A percentile compares a stretch with the other conserved stretches of the same genome.
phyloP scores from a whole-genome alignment of 2,888 invertebrate genomes.

The Epinotia brunnichana region DNA sequence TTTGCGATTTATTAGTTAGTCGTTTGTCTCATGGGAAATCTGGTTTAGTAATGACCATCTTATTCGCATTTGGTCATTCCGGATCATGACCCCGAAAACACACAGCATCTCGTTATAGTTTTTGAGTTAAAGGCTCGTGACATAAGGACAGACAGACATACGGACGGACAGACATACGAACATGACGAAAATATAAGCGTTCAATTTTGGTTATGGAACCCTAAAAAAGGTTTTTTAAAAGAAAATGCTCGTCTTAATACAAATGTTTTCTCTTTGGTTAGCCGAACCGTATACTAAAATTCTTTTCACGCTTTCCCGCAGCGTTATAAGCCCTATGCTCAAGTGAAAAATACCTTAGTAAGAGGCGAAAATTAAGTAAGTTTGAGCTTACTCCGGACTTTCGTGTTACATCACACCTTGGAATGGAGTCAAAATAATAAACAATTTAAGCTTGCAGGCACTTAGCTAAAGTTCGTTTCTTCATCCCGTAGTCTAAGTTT shows the following conservation, averaged over 20 bases:
- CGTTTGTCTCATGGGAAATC: no score
- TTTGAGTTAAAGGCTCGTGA: no score
- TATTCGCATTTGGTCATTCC: no score
- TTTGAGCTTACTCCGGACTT: conserved; percentile 12
- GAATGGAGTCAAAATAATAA: conserved; percentile 36
- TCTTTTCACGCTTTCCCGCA: conserved; percentile 14
- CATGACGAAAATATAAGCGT: no score
- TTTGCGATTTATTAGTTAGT: no score
- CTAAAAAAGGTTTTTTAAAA: no score
- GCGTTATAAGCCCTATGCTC: neutral
- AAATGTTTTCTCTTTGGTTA: neutral
- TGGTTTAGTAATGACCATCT: no score
- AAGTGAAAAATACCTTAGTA: conserved; percentile 1
- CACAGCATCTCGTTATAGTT: no score
- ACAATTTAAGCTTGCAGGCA: conserved; percentile 17
- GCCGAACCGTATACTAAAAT: neutral
- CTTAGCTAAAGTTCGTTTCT: conserved; percentile 3
- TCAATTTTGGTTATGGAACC: no score
- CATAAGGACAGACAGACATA: no score
- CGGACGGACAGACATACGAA: no score
- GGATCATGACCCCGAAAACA: no score
- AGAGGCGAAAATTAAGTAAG: conserved; percentile 17
- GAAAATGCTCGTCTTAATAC: neutral
- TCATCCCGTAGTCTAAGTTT: neutral
- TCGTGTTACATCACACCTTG: conserved; percentile 25